A percentile compares a stretch with the other conserved stretches of the same genome.
phyloP scores from a whole-genome alignment of 2,797 vertebrate genomes.

The Rhinichthys osculus region DNA sequence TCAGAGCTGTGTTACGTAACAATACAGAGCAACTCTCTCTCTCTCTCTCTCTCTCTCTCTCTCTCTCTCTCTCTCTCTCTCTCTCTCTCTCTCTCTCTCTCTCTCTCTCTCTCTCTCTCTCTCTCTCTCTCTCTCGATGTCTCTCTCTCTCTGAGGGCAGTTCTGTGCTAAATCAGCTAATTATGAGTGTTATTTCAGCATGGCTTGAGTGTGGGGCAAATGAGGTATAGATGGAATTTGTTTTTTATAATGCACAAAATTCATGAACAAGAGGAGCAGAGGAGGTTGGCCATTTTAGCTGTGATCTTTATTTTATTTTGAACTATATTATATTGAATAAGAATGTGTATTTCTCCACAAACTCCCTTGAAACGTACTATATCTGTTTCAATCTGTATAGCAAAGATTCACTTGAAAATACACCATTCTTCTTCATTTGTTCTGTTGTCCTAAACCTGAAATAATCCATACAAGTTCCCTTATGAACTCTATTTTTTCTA shows the following conservation, averaged over 20 bases:
- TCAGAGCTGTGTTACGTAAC: constrained; percentile 35
- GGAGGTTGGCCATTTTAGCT: no score
- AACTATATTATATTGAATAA: neutral
- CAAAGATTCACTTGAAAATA: neutral
- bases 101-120: neutral
- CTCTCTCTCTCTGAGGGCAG: neutral
- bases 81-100: neutral
- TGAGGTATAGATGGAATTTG: neutral
- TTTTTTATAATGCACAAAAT: constrained; percentile 4
- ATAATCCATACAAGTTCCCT: neutral
- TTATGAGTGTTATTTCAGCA: constrained; percentile 32
- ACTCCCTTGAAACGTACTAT: neutral
- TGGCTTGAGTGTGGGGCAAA: neutral
- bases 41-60: neutral
- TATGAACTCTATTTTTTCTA: neutral
- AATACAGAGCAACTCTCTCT: neutral
- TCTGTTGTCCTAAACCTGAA: neutral
- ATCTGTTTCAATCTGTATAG: neutral
- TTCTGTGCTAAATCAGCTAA: neutral
- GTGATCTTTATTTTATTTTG: neutral
- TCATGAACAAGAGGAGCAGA: neutral
- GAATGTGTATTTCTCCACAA: neutral
- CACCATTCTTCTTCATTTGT: neutral
- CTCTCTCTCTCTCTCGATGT: neutral
- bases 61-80: neutral